Evolutionary conservation across 1,140 invertebrate genomes (phyloP), one percentile per base, ranked within the genome.

Genomic region (Lordiphosa clarofinis): DNA sequence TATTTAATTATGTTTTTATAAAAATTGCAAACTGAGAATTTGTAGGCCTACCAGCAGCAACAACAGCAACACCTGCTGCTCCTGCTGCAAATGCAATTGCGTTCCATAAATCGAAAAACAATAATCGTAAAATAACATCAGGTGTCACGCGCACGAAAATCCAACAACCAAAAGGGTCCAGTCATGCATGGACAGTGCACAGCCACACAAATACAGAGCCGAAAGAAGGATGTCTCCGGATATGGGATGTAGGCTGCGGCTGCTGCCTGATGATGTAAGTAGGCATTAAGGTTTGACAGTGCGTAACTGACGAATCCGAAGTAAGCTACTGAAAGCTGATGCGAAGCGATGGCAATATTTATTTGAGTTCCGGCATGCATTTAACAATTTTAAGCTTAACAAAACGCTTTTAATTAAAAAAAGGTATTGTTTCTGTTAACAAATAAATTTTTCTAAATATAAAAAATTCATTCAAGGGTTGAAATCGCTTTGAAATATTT

Each of bases 111-210:
- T 81, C 76, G 72, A 76, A 81, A 81, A 76, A 82, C 76, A 81
- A 81, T 81, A 81, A 81, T 81, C 76, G 59, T 82, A 84, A 84
- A 82, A 82, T 84, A 82, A 82, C 76, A 84, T 82, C 76, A 84
- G 68, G 76, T 82, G 76, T 82, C 78, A 84, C 78, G 78, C 78
- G 76, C 76, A 82, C 55, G 43, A 42, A 81, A 28, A 47, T 55
- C 50, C 55, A 63, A 54, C 70, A 40, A 47, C 49, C 44, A 50
- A 54, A 39, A 33, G 67, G 50, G 52, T 52, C 43, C 49, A 24
- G 38, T 13, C 60, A 42, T 58, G 31, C 57, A 53, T 7, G 21
- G 35, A 33, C 8, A 21, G 21, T 33, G 13, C 24, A 21, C 39
- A 7, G 13, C 24, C 33, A 11, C 19, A 24, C 47, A 49, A 21